Base-by-base conservation (phyloP, 1,140 invertebrate species). In the Diabrotica virgifera region DNA sequence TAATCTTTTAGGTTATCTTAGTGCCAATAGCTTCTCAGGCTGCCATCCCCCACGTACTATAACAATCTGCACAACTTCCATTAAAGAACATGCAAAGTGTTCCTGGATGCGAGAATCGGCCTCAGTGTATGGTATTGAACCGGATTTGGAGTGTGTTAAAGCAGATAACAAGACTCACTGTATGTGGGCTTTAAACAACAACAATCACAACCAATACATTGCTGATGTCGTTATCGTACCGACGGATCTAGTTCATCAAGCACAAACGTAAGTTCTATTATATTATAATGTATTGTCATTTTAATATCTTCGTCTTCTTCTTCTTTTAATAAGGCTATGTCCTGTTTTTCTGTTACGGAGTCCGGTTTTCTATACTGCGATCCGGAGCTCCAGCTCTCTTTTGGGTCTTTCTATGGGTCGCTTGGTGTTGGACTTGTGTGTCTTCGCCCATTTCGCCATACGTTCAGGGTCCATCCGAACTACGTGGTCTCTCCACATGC, bases 31-130 rank as follows among this genome's bases (percentile, higher is more conserved):
- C 66, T 85, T 85, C 64, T 80, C 81, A 0, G 82, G 83, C 0
- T 91, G 89, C 70, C 83, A 85, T 72, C 87, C 87, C 0, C 84
- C 86, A 0, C 81, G 88, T 70, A 78, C 77, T n/a, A 73, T 84
- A 40, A 37, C 72, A 63, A 79, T 89, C 52, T 91, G 89, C 69
- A 87, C 87, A 0, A 83, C 84, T 0, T 87, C 87, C 0, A 82
- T 86, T 46, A 73, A 87, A 0, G 87, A 89, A 64, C 83, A 85
- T 38, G 82, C 84, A 37, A 93, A 94, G 71, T 94, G 92, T 72
- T 82, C 85, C 8, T 90, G 87, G 86, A 72, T 93, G 69, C 83
- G 85, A 67, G 86, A 90, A 71, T 87, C 87, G 0, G 84, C 87
- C 0, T 79, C 84, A 5, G 86, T 89, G 0, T 86, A 89, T 70